Conservation (phyloP, 2,888 invertebrate genomes). For the Hetaerina titia region DNA sequence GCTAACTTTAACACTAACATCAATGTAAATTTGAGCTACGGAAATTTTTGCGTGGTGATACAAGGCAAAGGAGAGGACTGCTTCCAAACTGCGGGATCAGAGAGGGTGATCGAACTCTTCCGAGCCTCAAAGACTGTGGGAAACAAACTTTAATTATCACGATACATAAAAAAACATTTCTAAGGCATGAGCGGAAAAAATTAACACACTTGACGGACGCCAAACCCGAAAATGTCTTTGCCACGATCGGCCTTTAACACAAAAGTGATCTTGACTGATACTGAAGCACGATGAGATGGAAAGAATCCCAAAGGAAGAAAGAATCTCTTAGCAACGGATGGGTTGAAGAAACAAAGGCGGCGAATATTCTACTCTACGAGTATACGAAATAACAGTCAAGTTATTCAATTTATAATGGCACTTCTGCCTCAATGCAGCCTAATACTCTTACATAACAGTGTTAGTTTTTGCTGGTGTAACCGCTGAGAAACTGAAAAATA, state of each 20-base stretch:
- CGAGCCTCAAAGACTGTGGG: not conserved
- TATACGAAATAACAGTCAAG: no score
- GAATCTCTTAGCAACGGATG: not conserved
- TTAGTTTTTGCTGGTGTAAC: no score
- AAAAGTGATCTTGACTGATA: not conserved
- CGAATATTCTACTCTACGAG: not conserved
- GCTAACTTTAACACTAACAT: no score
- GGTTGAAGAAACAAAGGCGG: not conserved
- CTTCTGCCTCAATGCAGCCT: no score
- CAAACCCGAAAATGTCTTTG: not conserved
- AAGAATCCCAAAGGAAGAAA: not conserved
- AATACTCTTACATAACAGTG: no score
- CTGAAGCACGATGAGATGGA: not conserved
- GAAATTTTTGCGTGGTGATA: no score
- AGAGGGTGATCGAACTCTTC: not conserved
- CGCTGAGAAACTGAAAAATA: no score
- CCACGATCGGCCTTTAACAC: not conserved
- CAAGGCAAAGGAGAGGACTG: no score
- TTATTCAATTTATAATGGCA: no score
- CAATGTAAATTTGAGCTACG: no score
- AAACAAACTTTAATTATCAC: not conserved
- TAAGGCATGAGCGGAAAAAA: not conserved
- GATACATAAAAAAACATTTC: not conserved
- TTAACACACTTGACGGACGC: not conserved
- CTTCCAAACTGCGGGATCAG: not conserved